Evolutionary conservation across 2,113 vertebrate species (phyloP).

Genomic region (Clarias magur): DNA sequence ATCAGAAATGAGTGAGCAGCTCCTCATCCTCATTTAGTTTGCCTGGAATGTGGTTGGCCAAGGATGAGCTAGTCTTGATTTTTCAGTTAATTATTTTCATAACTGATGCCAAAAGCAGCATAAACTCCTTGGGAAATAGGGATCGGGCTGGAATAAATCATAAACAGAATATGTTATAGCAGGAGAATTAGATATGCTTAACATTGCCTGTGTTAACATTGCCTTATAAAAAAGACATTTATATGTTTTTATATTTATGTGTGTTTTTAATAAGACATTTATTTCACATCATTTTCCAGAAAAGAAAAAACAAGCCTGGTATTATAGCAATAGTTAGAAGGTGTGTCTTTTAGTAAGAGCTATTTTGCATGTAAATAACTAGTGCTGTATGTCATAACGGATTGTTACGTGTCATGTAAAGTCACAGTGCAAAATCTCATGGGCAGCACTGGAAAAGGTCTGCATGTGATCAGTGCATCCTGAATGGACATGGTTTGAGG

Average conservation of each 20-base stretch:
- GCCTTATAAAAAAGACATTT: neutral
- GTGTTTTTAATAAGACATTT: neutral
- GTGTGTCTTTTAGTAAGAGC: neutral
- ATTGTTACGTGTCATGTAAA: neutral
- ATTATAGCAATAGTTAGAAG: neutral
- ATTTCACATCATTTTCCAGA: neutral
- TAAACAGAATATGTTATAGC: neutral
- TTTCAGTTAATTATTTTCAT: conserved; percentile 31
- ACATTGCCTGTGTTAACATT: no score
- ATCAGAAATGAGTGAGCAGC: conserved; percentile 25
- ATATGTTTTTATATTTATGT: no score
- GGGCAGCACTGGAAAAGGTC: neutral
- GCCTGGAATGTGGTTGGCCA: conserved; percentile 41
- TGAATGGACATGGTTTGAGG: neutral
- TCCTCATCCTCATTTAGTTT: conserved; percentile 15
- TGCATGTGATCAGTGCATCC: neutral
- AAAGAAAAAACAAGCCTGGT: neutral
- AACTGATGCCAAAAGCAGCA: neutral
- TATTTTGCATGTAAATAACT: neutral
- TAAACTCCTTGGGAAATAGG: neutral
- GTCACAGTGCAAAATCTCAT: no score
- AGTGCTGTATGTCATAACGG: no score
- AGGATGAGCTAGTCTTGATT: neutral
- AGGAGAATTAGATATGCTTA: neutral
- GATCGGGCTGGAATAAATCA: neutral